Evolutionary conservation across 2,888 invertebrate genomes (phyloP), one percentile per base, ranked within the genome.

Genomic region (Caenorhabditis sp.): DNA sequence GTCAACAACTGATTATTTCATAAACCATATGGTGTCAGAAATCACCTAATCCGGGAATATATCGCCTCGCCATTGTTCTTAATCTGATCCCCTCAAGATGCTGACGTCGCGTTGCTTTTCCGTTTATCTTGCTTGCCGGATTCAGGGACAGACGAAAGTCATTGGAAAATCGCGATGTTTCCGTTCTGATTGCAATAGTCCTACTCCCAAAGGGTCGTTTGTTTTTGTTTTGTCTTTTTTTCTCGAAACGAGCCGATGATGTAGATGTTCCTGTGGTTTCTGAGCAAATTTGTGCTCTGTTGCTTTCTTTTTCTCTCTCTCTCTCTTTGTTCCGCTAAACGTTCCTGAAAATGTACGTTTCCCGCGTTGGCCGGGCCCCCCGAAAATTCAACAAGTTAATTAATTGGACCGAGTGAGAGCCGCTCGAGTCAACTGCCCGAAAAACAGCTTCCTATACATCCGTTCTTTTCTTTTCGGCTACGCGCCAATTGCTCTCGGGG

Each of bases 391-490:
- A 70, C 70, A 70, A 70, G 53, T 70, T 70, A 70, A 70, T 70
- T 70, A 70, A 70, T 70, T 70, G 59, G 70, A 24, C 59, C 41
- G 46, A 58, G 52, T 58, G 53, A 70, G 52, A 45, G 46, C 45
- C 32, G 9, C 32, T 17, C 46, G 46, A 70, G 59, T 70, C 70
- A 70, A 70, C 70, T 59, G 70, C 70, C 55, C 59, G 59, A 70
- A 70, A 70, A 68, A 68, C 68, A 68, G 59, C 70, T 70, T 59
- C 70, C 59, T 59, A 59, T 61, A 70, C 70, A 70, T 70, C 70
- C 70, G 70, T 70, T 70, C 70, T 70, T 70, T 59, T 70, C 70
- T 70, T 70, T 59, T 52, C 52, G 53, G 68, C 55, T 39, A 71
- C 22, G 62, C 71, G 55, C 71, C 71, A 71, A 71, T 71, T 71